Evolutionary conservation across 2,113 vertebrate species (phyloP), one percentile per base, ranked within the genome.

Genomic region (Malurus alboscapulatus): DNA sequence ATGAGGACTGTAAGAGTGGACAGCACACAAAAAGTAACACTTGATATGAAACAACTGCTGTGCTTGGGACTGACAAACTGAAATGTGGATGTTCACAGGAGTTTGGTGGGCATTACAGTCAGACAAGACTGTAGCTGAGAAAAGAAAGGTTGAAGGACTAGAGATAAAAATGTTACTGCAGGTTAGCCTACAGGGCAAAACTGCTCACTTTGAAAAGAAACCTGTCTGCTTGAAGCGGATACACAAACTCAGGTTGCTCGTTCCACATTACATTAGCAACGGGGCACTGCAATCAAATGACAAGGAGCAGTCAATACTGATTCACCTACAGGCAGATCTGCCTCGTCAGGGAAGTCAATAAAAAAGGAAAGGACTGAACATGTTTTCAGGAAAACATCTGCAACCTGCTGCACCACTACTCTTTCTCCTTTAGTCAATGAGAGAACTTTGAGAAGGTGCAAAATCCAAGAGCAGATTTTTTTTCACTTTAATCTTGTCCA

Each of bases 371-470:
- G 24, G 29, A 89, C 13, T 38, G 54, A 63, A 87, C 88, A 62
- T n/a, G 22, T 65, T 78, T 47, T 24, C 44, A 80, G 36, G 14
- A 67, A 65, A 44, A 54, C 5, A 20, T 9, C 27, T 18, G 1
- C 0, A 0, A 65, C 17, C 25, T 9, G 2, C 26, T 38, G 29
- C 17, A 71, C 29, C 47, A 57, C 20, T 82, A 10, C 20, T 55
- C 17, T 34, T 32, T 62, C 54, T 77, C 22, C 13, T 10, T 81
- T 68, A 20, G 8, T 38, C 42, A 78, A 44, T 50, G 38, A 9
- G 24, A 51, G 8, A 83, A 80, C 7, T 74, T 63, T 27, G 20
- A 77, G 36, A 73, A 61, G 12, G 32, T 58, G 8, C 10, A 73
- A 78, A 84, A 93, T 48, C 10, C 57, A 68, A 68, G 14, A 68